phyloP scores from a whole-genome alignment of 92 coral and sea anemone genomes.

The Pocillopora grandis region DNA sequence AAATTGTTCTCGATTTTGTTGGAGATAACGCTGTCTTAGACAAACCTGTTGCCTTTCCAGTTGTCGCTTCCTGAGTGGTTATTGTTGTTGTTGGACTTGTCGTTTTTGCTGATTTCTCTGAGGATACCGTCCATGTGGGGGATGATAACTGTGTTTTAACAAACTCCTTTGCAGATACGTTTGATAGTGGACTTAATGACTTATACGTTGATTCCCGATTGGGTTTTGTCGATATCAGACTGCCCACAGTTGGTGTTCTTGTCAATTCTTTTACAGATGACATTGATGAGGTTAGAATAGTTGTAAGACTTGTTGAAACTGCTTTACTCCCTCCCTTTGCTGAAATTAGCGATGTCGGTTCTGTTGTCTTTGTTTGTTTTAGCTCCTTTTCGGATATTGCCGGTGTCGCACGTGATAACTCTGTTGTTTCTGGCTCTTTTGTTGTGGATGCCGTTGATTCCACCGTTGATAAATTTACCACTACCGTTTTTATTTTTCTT shows the following conservation, averaged over 20 bases:
- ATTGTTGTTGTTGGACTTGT: not conserved
- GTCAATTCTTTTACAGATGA: not conserved
- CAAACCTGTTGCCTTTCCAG: not conserved
- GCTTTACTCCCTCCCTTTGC: not conserved
- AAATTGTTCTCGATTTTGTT: not conserved
- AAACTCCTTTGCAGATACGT: not conserved
- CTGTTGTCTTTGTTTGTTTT: not conserved
- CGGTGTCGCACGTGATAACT: not conserved
- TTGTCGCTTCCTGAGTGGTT: not conserved
- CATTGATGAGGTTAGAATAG: not conserved
- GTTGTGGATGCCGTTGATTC: not conserved
- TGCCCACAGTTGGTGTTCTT: not conserved
- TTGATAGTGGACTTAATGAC: constrained; percentile 5
- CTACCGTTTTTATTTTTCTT: not conserved
- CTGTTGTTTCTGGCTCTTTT: not conserved
- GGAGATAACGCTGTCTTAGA: not conserved
- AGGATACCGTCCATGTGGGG: not conserved
- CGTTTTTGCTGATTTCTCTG: constrained; percentile 5
- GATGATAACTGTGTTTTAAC: not conserved
- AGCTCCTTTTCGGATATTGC: not conserved
- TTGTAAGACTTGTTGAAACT: not conserved
- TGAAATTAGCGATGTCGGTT: not conserved
- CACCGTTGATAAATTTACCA: not conserved
- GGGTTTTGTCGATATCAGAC: not conserved
- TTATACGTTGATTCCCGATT: not conserved